Base-by-base conservation (phyloP, 2,888 invertebrate species). In the Notocelia uddmanniana region DNA sequence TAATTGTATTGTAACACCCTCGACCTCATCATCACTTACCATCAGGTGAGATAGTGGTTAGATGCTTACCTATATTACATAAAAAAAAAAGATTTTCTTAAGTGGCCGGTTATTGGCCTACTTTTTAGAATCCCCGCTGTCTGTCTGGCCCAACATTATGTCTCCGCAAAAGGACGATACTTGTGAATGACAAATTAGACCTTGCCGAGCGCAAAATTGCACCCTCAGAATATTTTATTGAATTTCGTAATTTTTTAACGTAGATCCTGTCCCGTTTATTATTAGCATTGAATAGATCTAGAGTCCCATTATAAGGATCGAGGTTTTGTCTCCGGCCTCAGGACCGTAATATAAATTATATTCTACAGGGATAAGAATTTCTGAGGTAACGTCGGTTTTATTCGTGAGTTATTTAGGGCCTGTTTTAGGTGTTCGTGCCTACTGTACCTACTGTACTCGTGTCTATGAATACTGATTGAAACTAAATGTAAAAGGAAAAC, bases 111-210 rank as follows among this genome's bases (percentile, higher is more conserved):
- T 6, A 31, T 31, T 31, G 8, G 31, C 10, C 45, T 3, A 11
- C 2, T 45, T 45, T 23, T 5, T 57, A 80, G 79, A 80, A 60
- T 19, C 1, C 78, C 81, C 75, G 34, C 54, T 70, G 76, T 85
- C 85, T 81, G 75, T 74, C 79, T 79, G 78, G 78, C 78, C 68
- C 76, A 69, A 78, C 79, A 79, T 79, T 79, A 79, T 79, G 82
- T 68, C 72, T 81, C 81, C 79, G 78, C 80, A 80, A 85, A 81
- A 85, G 84, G 80, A 82, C 82, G 85, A 85, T 84, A 87, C 87
- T 88, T 78, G 82, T 86, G 85, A 89, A 89, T 89, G 89, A 90
- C 89, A 90, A 90, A 91, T 90, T 89, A 89, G 81, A 82, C 84
- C 84, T 83, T 81, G 76, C 83, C 77, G 83, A 85, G 84, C 83